phyloP scores from a whole-genome alignment of 2,797 vertebrate species.

The Tachyglossus aculeatus region DNA sequence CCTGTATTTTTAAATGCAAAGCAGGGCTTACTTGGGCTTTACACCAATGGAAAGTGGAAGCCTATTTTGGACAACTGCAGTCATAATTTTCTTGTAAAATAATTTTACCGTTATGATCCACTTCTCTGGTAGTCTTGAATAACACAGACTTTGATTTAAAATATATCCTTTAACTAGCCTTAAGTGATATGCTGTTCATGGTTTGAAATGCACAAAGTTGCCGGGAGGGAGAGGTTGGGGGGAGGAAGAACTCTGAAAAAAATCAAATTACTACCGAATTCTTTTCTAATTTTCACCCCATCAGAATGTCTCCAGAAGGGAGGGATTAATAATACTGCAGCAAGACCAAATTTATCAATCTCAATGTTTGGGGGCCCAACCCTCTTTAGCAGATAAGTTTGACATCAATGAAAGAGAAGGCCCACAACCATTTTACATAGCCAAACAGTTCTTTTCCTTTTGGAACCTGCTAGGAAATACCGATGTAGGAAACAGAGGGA shows the following conservation, averaged over 20 bases:
- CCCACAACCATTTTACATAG: no score
- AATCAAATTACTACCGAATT: no score
- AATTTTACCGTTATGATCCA: slow-evolving; percentile 65
- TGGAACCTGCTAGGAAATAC: slow-evolving; percentile 40
- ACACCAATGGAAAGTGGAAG: slow-evolving; percentile 59
- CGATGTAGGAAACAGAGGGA: slow-evolving; percentile 26
- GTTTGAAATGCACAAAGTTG: slow-evolving; percentile 43
- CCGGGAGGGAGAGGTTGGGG: no score
- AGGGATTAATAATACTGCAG: slow-evolving; percentile 1
- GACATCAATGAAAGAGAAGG: slow-evolving; percentile 4
- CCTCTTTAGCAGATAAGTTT: background rate
- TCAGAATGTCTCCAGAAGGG: slow-evolving; percentile 29
- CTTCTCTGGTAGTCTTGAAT: slow-evolving; percentile 70
- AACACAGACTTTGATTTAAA: slow-evolving; percentile 67
- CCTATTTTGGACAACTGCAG: slow-evolving; percentile 72
- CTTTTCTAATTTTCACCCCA: slow-evolving; percentile 6
- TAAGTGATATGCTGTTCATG: slow-evolving; percentile 65
- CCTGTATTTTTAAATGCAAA: slow-evolving; percentile 68
- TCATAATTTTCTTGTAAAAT: slow-evolving; percentile 68
- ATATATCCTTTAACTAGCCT: slow-evolving; percentile 69
- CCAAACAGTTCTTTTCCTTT: no score
- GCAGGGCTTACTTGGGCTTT: slow-evolving; percentile 70
- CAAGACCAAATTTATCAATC: background rate
- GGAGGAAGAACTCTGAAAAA: no score
- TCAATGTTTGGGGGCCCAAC: slow-evolving; percentile 1